Evolutionary conservation across 2,888 invertebrate species (phyloP).

Genomic region (Isoperla grammatica): DNA sequence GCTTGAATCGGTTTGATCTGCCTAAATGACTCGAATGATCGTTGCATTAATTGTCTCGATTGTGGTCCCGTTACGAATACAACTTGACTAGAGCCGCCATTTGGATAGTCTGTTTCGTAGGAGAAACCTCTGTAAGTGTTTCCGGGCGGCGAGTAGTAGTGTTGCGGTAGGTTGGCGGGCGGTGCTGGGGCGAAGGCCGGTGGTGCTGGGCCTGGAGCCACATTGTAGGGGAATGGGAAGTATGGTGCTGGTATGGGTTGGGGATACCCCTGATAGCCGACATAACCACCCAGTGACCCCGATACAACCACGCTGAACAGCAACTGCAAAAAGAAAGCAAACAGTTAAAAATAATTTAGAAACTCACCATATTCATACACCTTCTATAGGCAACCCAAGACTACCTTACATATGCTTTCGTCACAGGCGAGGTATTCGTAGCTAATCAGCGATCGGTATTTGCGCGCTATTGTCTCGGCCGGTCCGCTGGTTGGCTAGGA

Average conservation of each 20-base stretch:
- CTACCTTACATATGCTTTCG: too few species aligned
- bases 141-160: slow-evolving; percentile 10
- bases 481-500: too few species aligned
- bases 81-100: slow-evolving; percentile 21
- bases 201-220: background rate
- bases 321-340: too few species aligned
- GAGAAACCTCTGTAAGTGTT: slow-evolving; percentile 19
- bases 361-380: too few species aligned
- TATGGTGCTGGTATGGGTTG: background rate
- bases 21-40: slow-evolving; percentile 9
- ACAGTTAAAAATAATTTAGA: too few species aligned
- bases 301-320: too few species aligned
- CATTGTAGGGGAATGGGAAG: background rate
- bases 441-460: too few species aligned
- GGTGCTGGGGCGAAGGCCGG: background rate
- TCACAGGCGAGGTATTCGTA: too few species aligned
- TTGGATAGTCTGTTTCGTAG: slow-evolving; percentile 18
- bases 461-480: too few species aligned
- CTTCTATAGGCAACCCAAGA: too few species aligned
- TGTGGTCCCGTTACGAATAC: slow-evolving; percentile 23
- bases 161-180: background rate
- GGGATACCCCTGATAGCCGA: slow-evolving; percentile 1
- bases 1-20: background rate
- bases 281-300: background rate
- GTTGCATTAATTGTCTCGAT: slow-evolving; percentile 21